phyloP scores from a whole-genome alignment of 37 sponge, comb jelly and placozoan species.

The Mnemiopsis leidyi region DNA sequence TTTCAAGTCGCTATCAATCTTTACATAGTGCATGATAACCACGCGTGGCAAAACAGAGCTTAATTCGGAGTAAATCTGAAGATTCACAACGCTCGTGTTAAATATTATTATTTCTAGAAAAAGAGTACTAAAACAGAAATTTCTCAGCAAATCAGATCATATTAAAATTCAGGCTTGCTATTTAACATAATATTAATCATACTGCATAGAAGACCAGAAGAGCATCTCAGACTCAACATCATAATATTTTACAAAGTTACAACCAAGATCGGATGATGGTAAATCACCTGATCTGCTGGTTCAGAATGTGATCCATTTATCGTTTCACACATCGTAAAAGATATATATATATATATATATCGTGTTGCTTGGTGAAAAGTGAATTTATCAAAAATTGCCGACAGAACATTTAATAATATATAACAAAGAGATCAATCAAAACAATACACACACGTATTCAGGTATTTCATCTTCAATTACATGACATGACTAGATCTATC shows the following conservation, averaged over 20 bases:
- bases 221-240: not conserved
- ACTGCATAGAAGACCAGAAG: not conserved
- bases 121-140: not conserved
- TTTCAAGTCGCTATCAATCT: not conserved
- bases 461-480: not conserved
- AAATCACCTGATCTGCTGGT: no score
- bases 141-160: not conserved
- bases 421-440: not conserved
- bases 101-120: not conserved
- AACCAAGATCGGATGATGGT: not conserved
- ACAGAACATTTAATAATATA: not conserved
- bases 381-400: not conserved
- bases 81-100: not conserved
- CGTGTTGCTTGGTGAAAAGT: not conserved
- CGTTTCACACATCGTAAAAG: not conserved
- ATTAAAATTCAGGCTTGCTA: not conserved
- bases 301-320: not conserved
- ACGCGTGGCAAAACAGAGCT: not conserved
- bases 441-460: not conserved
- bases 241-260: not conserved
- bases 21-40: not conserved
- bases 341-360: not conserved
- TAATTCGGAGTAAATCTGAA: not conserved
- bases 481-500: not conserved
- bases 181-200: not conserved